Base-by-base conservation (phyloP, 2,888 invertebrate species). In the Drosophila falleni region DNA sequence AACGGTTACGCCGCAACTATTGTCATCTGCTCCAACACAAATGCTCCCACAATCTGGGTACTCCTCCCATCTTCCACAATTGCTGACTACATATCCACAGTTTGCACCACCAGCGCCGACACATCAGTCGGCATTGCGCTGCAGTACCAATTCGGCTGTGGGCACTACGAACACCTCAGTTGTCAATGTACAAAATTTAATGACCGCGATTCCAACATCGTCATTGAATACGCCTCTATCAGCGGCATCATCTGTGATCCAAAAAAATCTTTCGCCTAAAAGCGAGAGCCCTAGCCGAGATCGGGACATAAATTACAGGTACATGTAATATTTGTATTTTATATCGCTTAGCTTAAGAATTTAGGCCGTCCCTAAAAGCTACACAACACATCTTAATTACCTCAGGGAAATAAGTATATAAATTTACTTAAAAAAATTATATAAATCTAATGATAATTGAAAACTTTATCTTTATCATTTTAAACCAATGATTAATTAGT, bases 221-320 rank as follows among this genome's bases (percentile, higher is more conserved):
- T 72, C 93, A 89, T 80, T 93, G 85, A 90, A 55, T 90, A 26
- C 54, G 19, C 13, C 62, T 16, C 15, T 47, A 46, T 13, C 54
- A 47, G 31, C 63, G 15, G 11, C 62, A 81, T 89, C 92, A 84
- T 92, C 93, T 90, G 91, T 93, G 90, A 91, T 93, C 90, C 91
- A 93, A 91, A 94, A 95, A 86, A 94, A 95, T 62, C 96, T 96
- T 92, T 96, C 96, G 47, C 96, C 97, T 16, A 94, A 96, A 84
- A 96, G 95, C 67, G 96, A 95, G 91, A 96, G 96, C 92, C 96
- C 97, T 56, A 95, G 50, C 70, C 94, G 97, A 89, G 97, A 97
- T 92, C 94, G 97, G 80, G 97, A 97, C 91, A 96, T 96, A 92
- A 96, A 96, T 93, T 97, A 96, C 93, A 97, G 97, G 97, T 97